Evolutionary conservation across 2,888 invertebrate species (phyloP).

Genomic region (Cryptus viduatorius): DNA sequence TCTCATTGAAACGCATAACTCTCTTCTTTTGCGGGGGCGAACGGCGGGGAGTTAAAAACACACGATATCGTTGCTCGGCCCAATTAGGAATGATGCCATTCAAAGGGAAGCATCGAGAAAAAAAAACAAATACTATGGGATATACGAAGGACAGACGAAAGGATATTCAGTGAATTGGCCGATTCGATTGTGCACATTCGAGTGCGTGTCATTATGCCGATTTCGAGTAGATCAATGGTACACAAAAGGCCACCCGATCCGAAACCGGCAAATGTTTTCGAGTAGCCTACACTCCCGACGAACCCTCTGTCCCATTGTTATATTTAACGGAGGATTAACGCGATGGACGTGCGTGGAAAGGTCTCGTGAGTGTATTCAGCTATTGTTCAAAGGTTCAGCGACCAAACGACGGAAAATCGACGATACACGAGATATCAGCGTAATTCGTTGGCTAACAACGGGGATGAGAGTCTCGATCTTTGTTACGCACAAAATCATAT

Average conservation of each 20-base stretch:
- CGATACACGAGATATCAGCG: conserved; percentile 1
- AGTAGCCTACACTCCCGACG: conserved; percentile 41
- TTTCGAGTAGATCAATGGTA: conserved; percentile 52
- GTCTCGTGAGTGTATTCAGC: background rate
- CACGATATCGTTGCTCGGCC: conserved; percentile 31
- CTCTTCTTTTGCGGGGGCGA: no score
- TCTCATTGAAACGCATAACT: no score
- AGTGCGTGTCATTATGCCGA: conserved; percentile 58
- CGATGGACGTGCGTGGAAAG: background rate
- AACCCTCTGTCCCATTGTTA: conserved; percentile 41
- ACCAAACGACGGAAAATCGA: conserved; percentile 29
- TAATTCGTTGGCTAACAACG: conserved; percentile 7
- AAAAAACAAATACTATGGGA: conserved; percentile 57
- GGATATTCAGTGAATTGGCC: conserved; percentile 32
- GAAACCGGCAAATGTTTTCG: conserved; percentile 58
- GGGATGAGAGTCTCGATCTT: conserved; percentile 11
- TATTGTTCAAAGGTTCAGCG: background rate
- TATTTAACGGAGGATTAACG: conserved; percentile 51
- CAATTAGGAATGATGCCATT: conserved; percentile 56
- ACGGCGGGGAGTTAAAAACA: conserved; percentile 26
- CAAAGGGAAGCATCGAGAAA: conserved; percentile 28
- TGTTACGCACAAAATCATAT: background rate
- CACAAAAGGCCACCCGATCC: conserved; percentile 54
- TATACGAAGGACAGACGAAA: conserved; percentile 3
- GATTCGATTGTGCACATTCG: conserved; percentile 40